Evolutionary conservation across 2,797 vertebrate species (phyloP).

Genomic region (Pitangus sulphuratus): DNA sequence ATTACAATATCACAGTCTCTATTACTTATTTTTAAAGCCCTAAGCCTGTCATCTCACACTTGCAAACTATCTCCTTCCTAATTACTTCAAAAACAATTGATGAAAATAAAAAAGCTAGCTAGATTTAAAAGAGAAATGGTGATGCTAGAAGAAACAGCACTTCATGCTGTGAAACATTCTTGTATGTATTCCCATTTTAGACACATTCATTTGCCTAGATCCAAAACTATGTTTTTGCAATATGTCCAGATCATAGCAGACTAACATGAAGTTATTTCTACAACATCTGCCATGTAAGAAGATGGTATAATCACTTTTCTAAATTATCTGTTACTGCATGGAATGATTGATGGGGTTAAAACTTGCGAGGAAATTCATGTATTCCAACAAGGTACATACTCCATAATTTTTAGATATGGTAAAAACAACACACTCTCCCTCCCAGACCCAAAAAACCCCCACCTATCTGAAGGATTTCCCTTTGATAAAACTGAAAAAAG

Average conservation of each 20-base stretch:
- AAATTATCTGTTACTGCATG: neutral
- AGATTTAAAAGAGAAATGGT: neutral
- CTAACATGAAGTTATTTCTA: neutral
- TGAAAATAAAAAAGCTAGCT: neutral
- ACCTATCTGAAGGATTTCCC: conserved; percentile 22
- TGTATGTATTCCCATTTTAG: neutral
- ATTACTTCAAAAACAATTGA: neutral
- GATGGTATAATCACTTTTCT: neutral
- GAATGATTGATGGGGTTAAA: neutral
- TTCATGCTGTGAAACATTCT: neutral
- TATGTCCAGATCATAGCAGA: neutral
- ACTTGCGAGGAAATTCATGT: neutral
- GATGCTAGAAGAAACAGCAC: neutral
- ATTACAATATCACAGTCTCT: neutral
- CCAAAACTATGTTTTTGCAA: neutral
- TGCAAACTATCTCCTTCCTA: neutral
- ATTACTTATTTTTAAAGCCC: neutral
- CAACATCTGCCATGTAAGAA: neutral
- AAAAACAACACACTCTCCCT: neutral
- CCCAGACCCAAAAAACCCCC: neutral
- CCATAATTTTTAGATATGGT: neutral
- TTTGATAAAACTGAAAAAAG: conserved; percentile 25
- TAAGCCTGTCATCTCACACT: neutral
- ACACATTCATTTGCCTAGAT: neutral
- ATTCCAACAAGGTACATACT: neutral